phyloP scores from a whole-genome alignment of 2,797 vertebrate genomes.

The Leuciscus waleckii region DNA sequence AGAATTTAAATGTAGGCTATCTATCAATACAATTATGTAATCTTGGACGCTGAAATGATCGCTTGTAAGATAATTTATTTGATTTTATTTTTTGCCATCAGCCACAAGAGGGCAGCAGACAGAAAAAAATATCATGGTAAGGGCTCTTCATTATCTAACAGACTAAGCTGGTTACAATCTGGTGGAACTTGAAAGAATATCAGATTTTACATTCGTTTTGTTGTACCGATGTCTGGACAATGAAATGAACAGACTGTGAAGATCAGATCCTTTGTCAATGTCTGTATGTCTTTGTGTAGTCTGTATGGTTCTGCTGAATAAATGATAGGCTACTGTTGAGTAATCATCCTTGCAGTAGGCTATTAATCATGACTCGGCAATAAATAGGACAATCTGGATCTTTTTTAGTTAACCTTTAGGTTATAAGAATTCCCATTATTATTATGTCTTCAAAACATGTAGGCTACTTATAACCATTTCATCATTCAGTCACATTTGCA shows the following conservation, averaged over 20 bases:
- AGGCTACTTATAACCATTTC: background rate
- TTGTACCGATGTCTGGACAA: background rate
- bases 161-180: background rate
- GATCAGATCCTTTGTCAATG: background rate
- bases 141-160: background rate
- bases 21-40: background rate
- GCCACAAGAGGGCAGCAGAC: background rate
- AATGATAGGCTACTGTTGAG: background rate
- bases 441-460: background rate
- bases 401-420: background rate
- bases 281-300: background rate
- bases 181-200: background rate
- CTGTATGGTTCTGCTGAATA: background rate
- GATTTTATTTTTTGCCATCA: background rate
- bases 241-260: background rate
- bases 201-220: background rate
- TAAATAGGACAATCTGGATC: background rate
- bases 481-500: background rate
- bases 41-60: background rate
- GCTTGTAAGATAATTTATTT: too few species aligned
- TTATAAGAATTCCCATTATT: background rate
- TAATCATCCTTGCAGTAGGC: background rate
- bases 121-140: background rate
- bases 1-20: too few species aligned
- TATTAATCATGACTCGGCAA: background rate